phyloP scores from a whole-genome alignment of 2,888 invertebrate genomes.

The Dysmachus trigonus region DNA sequence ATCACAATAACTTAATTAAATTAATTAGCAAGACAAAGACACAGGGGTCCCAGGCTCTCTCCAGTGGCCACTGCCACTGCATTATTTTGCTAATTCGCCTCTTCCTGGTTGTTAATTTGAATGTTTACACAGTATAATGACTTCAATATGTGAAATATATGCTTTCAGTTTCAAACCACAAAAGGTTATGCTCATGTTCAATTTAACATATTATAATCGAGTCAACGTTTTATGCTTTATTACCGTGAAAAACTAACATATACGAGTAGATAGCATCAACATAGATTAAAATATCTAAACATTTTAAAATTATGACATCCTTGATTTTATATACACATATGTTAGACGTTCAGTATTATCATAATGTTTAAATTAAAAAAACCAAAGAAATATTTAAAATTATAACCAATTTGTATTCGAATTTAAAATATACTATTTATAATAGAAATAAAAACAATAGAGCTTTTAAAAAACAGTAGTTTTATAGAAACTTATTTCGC shows the following conservation, averaged over 20 bases:
- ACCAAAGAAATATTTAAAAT: no score
- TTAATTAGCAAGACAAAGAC: conserved; percentile 1
- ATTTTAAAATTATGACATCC: neutral
- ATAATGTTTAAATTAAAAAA: neutral
- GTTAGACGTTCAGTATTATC: neutral
- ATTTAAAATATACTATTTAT: no score
- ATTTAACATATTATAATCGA: neutral
- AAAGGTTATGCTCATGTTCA: neutral
- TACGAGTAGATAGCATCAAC: neutral
- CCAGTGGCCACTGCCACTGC: neutral
- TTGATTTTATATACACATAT: neutral
- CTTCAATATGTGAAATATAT: neutral
- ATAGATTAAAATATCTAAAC: neutral
- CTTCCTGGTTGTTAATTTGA: neutral
- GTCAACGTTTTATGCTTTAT: neutral
- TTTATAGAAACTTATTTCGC: no score
- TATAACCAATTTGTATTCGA: no score
- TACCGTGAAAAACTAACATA: neutral
- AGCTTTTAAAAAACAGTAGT: no score
- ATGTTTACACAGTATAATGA: neutral
- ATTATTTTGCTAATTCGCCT: neutral
- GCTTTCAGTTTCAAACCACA: neutral
- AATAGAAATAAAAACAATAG: no score
- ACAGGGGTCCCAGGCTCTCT: neutral
- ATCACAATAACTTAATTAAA: neutral